These are phyloP conservation scores for Hydrochoerus hydrochaeris DNA, from an alignment of 2,113 vertebrate genomes.

Conservation along the genomic window DNA sequence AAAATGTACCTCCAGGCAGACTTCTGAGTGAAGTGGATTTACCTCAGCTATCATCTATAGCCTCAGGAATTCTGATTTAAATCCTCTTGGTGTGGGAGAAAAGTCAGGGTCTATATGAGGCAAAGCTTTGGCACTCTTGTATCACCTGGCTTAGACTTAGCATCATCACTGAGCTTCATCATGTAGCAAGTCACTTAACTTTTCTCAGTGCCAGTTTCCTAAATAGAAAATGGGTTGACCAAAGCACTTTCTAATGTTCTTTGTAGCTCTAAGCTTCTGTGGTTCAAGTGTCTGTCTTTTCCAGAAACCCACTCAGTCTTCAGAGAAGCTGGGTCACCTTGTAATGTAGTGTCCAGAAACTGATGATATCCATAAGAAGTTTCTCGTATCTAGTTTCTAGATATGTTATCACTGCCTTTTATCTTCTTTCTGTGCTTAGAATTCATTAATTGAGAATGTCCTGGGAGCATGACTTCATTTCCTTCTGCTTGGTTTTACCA, in stretches of 20 bases:
- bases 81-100: background rate
- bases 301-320: background rate
- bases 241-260: background rate
- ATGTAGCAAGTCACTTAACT: background rate
- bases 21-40: background rate
- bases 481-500: background rate
- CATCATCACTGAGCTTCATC: background rate
- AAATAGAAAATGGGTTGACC: background rate
- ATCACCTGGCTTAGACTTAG: background rate
- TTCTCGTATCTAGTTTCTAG: background rate
- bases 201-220: conserved; percentile 22
- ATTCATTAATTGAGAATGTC: background rate
- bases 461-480: background rate
- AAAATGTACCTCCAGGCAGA: background rate
- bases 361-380: background rate
- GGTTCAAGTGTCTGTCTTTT: background rate
- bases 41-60: background rate
- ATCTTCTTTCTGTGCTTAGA: background rate
- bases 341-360: background rate
- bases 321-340: background rate
- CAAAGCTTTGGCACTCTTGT: background rate
- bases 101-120: background rate
- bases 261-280: background rate
- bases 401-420: background rate
- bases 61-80: conserved; percentile 13